These are phyloP conservation scores for Neolamprologus brichardi DNA, from an alignment of 2,113 vertebrate species.

Conservation along the genomic window DNA sequence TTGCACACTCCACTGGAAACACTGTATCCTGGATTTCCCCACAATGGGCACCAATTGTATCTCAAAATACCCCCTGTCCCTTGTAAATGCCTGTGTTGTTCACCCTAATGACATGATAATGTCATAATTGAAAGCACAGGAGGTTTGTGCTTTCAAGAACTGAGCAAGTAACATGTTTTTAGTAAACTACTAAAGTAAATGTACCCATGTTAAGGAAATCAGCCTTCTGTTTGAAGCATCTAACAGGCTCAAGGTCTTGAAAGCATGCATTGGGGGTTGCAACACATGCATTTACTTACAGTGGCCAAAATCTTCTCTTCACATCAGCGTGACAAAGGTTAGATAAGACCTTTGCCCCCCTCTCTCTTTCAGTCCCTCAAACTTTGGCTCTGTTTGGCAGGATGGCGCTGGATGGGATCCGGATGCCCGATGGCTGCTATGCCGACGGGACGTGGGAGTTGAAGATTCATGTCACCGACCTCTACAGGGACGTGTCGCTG, in stretches of 20 bases:
- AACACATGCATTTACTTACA: neutral
- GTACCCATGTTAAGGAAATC: neutral
- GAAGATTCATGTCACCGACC: slow-evolving; percentile 93
- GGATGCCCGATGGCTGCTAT: slow-evolving; percentile 99
- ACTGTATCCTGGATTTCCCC: neutral
- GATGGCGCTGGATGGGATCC: slow-evolving; percentile 97
- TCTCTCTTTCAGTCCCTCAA: neutral
- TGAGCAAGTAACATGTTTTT: neutral
- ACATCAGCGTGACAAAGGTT: neutral
- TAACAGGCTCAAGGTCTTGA: neutral
- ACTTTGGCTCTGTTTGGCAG: slow-evolving; percentile 33
- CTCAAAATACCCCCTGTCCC: neutral
- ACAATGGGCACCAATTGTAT: neutral
- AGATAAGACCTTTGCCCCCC: neutral
- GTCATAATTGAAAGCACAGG: neutral
- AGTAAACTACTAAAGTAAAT: neutral
- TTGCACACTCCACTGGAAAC: neutral
- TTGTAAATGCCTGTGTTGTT: neutral
- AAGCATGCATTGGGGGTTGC: neutral
- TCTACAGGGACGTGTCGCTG: slow-evolving; percentile 90
- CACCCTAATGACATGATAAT: neutral
- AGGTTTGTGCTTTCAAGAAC: neutral
- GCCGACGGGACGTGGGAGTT: slow-evolving; percentile 97
- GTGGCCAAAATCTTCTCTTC: neutral
- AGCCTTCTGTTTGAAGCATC: neutral